These are phyloP conservation scores for Chlamydotis undulata DNA, from an alignment of 2,113 vertebrate genomes.

Conservation along the genomic window DNA sequence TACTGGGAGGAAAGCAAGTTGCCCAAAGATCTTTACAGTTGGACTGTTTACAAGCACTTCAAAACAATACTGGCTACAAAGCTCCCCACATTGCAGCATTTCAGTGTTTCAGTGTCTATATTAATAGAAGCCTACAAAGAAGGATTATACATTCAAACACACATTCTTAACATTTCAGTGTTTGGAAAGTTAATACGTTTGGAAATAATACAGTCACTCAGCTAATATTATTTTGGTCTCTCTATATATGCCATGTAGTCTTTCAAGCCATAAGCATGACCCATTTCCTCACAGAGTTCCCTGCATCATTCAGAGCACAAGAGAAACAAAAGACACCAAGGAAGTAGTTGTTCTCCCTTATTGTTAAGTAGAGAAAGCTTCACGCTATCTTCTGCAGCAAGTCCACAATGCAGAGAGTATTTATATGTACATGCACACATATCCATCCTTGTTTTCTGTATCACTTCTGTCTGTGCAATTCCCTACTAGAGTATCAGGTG, in stretches of 20 bases:
- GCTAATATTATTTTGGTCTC: neutral
- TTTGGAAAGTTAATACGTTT: neutral
- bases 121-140: neutral
- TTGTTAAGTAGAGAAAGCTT: neutral
- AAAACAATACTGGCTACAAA: neutral
- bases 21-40: neutral
- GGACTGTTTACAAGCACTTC: neutral
- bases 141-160: neutral
- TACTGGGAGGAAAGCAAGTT: neutral
- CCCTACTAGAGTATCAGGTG: neutral
- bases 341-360: neutral
- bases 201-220: neutral
- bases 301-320: neutral
- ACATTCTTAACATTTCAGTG: neutral
- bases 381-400: neutral
- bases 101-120: neutral
- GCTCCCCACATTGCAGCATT: neutral
- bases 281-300: neutral
- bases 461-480: neutral
- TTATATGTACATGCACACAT: rapidly evolving
- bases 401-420: neutral
- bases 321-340: neutral
- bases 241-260: neutral
- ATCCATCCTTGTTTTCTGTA: neutral
- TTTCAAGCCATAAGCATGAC: neutral